Conservation (phyloP, 2,888 invertebrate species). For the Thera britannica region DNA sequence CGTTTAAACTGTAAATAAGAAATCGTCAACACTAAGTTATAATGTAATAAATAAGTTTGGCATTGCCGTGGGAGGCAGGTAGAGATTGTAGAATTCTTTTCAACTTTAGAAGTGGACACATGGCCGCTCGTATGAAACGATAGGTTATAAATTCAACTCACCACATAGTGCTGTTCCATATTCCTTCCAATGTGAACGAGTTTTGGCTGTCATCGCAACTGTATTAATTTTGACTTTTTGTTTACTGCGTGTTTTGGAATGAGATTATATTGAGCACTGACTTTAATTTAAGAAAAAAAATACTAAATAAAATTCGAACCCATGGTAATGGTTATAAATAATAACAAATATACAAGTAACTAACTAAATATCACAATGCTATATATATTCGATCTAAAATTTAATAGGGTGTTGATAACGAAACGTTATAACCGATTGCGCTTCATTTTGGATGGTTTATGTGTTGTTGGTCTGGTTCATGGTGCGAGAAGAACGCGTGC, state of each 20-base stretch:
- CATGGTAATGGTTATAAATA: conserved; percentile 79
- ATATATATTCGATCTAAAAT: conserved; percentile 82
- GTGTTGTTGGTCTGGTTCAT: conserved; percentile 83
- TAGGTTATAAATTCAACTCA: conserved; percentile 79
- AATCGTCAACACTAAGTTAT: conserved; percentile 6
- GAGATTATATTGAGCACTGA: conserved; percentile 84
- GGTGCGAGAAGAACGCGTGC: conserved; percentile 72
- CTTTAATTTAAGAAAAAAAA: conserved; percentile 60
- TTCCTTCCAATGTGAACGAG: conserved; percentile 85
- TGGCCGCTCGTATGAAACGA: conserved; percentile 56
- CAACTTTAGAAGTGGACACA: conserved; percentile 53
- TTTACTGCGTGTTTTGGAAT: conserved; percentile 79
- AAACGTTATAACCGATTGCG: conserved; percentile 83
- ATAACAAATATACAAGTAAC: conserved; percentile 72
- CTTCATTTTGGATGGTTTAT: conserved; percentile 84
- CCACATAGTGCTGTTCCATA: conserved; percentile 84
- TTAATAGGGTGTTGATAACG: conserved; percentile 71
- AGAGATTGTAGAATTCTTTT: conserved; percentile 16
- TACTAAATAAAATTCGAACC: conserved; percentile 76
- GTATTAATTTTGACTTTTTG: conserved; percentile 62
- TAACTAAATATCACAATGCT: conserved; percentile 84
- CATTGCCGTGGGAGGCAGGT: conserved; percentile 14
- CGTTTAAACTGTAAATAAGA: background rate
- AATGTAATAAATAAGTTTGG: conserved; percentile 18
- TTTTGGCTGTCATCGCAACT: conserved; percentile 80